Evolutionary conservation across 2,113 vertebrate species (phyloP), one percentile per base, ranked within the genome.

Genomic region (Serinus canaria): DNA sequence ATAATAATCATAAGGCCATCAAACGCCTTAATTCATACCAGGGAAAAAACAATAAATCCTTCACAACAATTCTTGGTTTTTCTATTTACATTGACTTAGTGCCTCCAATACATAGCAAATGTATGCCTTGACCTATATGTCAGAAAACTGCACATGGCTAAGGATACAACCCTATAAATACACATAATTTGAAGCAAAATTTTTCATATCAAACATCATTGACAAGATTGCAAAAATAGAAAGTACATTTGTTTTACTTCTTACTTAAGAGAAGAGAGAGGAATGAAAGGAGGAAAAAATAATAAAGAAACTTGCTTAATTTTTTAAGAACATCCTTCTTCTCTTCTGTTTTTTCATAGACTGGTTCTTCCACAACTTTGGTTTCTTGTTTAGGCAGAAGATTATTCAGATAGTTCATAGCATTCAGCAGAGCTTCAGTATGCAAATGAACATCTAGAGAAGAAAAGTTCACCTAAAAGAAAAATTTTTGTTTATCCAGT

Each of bases 371-470:
- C 39, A 89, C 64, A 89, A 93, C 93, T 85, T 98, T 98, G 92
- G 97, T 97, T 88, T 96, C 96, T 93, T 98, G 96, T 31, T 97
- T 97, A 60, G 99, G 99, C 44, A 99, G 81, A 35, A 99, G 98
- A 95, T 97, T 99, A 95, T 90, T 98, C 88, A 99, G 91, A 91
- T 99, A 99, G 97, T 98, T 99, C 92, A 99, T 98, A 81, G 99
- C 97, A 95, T 97, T 99, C 59, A 99, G 97, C 50, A 99, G 98
- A 91, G 99, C 98, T 97, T 99, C 99, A 4, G 98, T 99, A 89
- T 99, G 99, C 78, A 99, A 98, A 97, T 99, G 99, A 87, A 99
- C 94, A 96, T 99, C 99, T 96, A 99, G 93, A 67, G 99, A 99
- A 30, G 99, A 99, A 96, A 99, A 99, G 95, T 98, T 99, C 46